Evolutionary conservation across 2,797 vertebrate genomes (phyloP).

Genomic region (Amblyopsis hoosieri): DNA sequence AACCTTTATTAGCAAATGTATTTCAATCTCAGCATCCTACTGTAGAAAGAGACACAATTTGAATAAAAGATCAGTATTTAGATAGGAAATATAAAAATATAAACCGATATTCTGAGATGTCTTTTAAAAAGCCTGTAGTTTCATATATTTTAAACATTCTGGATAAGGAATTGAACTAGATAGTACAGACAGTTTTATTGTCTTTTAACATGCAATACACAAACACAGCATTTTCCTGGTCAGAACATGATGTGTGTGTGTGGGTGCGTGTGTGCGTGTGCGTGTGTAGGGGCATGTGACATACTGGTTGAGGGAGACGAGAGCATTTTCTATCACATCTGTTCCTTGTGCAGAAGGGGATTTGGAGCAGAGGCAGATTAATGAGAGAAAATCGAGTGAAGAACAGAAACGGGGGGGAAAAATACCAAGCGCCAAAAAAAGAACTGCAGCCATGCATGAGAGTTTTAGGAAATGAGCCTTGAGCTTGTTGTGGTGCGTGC

Average conservation of each 20-base stretch:
- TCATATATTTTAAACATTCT: no score
- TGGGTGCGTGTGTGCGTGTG: background rate
- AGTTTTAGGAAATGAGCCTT: conserved; percentile 62
- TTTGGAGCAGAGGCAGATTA: conserved; percentile 50
- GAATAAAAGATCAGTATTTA: conserved; percentile 32
- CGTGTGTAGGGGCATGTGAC: conserved; percentile 4
- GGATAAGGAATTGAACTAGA: no score
- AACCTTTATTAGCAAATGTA: conserved; percentile 51
- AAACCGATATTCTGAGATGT: no score
- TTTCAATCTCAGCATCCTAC: conserved; percentile 46
- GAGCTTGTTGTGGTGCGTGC: conserved; percentile 37
- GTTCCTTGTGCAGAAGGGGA: conserved; percentile 28
- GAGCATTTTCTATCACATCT: conserved; percentile 43
- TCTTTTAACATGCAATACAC: no score
- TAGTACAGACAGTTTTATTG: no score
- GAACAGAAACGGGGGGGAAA: conserved; percentile 6
- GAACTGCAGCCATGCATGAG: conserved; percentile 49
- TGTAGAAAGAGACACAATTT: conserved; percentile 42
- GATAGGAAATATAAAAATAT: conserved; percentile 1
- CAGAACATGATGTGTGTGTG: background rate
- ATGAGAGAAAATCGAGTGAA: conserved; percentile 14
- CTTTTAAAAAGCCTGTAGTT: no score
- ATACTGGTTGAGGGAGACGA: conserved; percentile 7
- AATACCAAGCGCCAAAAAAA: conserved; percentile 32
- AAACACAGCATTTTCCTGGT: no score